These are phyloP conservation scores for Trichopoda pennipes DNA, from an alignment of 2,888 invertebrate genomes.

Conservation along the genomic window DNA sequence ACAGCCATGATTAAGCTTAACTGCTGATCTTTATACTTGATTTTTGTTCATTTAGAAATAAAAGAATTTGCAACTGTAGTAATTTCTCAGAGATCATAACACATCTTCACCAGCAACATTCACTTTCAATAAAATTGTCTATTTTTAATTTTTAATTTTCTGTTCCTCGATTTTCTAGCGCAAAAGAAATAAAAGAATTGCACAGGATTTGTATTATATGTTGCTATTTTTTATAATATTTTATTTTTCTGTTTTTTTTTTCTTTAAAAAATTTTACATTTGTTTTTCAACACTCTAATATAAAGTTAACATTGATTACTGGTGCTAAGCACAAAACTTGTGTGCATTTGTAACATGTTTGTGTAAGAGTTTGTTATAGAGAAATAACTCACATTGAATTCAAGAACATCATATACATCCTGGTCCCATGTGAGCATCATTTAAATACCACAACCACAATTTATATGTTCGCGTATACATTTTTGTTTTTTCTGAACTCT, in stretches of 20 bases:
- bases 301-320: conserved; percentile 73
- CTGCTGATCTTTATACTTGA: too few species aligned
- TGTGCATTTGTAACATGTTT: not conserved
- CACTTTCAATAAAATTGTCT: not conserved
- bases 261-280: conserved; percentile 47
- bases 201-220: conserved; percentile 41
- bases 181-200: conserved; percentile 53
- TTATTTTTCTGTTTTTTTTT: conserved; percentile 69
- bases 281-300: conserved; percentile 66
- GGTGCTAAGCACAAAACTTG: conserved; percentile 42
- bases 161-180: conserved; percentile 19
- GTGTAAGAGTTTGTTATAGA: conserved; percentile 3
- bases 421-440: conserved; percentile 67
- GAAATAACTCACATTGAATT: conserved; percentile 61
- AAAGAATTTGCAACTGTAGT: too few species aligned
- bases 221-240: conserved; percentile 14
- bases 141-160: conserved; percentile 19
- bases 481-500: conserved; percentile 36
- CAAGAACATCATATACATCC: conserved; percentile 62
- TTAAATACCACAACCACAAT: conserved; percentile 68
- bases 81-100: not conserved
- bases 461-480: conserved; percentile 51
- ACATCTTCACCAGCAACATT: not conserved
- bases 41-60: too few species aligned
- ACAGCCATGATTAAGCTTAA: too few species aligned